Percentiles rank a stretch among this genome's conserved stretches.
Evolutionary conservation across 2,888 invertebrate species (phyloP).

Genomic region (Clusia tigrina): DNA sequence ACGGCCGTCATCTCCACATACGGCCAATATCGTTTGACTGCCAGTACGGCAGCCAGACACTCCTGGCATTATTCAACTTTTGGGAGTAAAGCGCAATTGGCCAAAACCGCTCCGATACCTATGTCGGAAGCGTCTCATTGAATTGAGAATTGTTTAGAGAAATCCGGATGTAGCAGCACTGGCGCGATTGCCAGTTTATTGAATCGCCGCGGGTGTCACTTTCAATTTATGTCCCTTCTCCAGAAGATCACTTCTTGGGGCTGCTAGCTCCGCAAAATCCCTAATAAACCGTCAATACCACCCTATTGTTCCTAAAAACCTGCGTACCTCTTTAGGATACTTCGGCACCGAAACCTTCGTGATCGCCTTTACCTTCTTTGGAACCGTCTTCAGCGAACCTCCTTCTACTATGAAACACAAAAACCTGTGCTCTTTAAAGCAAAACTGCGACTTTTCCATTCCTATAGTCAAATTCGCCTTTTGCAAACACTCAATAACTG

Average conservation of each 20-base stretch:
- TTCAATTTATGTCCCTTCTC: too few relatives aligned
- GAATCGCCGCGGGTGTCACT: too few relatives aligned
- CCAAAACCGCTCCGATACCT: slow-evolving; percentile 15
- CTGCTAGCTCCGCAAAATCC: too few relatives aligned
- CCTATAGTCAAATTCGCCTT: slow-evolving; percentile 24
- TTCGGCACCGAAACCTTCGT: too few relatives aligned
- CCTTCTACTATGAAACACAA: slow-evolving; percentile 24
- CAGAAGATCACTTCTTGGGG: too few relatives aligned
- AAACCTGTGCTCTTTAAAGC: slow-evolving; percentile 21
- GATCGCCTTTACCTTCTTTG: too few relatives aligned
- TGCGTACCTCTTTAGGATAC: too few relatives aligned
- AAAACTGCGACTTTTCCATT: slow-evolving; percentile 27
- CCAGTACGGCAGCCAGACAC: slow-evolving; percentile 19
- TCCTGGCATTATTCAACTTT: slow-evolving; percentile 16
- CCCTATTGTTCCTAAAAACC: too few relatives aligned
- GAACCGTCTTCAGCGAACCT: too few relatives aligned
- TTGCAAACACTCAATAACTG: neutral
- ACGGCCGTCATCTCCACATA: slow-evolving; percentile 32
- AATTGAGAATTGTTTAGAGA: slow-evolving; percentile 14
- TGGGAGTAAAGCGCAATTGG: slow-evolving; percentile 18
- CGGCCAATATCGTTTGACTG: slow-evolving; percentile 22
- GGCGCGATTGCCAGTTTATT: too few relatives aligned
- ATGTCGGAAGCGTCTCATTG: slow-evolving; percentile 21
- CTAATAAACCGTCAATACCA: too few relatives aligned
- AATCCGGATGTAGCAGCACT: too few relatives aligned